Percentiles rank a stretch among this genome's conserved stretches.
These are phyloP conservation scores for Camponotus vicinus DNA, from an alignment of 1,140 invertebrate genomes.

Conservation along the genomic window DNA sequence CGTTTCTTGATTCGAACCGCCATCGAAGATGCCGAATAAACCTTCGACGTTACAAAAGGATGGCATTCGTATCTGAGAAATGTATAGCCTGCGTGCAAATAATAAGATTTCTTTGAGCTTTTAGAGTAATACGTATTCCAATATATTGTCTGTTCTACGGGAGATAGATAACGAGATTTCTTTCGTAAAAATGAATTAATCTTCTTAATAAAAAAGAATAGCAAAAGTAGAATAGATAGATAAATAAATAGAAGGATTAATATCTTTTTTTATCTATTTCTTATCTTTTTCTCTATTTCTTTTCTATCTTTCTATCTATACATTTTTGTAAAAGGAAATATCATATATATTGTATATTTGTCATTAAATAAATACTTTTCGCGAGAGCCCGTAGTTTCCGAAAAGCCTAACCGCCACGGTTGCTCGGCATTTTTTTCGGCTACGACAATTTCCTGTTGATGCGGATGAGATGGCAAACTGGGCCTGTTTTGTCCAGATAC, in stretches of 20 bases:
- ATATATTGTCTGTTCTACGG: neutral
- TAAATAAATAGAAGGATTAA: too few species aligned
- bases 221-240: neutral
- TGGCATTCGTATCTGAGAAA: conserved; percentile 92
- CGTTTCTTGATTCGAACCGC: conserved; percentile 90
- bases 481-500: conserved; percentile 92
- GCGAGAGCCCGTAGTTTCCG: conserved; percentile 92
- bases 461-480: conserved; percentile 88
- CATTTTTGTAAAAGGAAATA: neutral
- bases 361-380: conserved; percentile 84
- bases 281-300: neutral
- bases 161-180: neutral
- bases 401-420: conserved; percentile 93
- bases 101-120: neutral
- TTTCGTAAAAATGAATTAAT: conserved; percentile 21
- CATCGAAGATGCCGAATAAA: conserved; percentile 93
- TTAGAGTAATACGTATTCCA: neutral
- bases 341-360: neutral
- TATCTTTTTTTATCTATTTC: neutral
- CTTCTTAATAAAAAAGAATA: neutral
- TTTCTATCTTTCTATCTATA: neutral
- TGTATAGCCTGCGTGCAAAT: conserved; percentile 87
- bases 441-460: conserved; percentile 87
- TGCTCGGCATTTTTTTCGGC: conserved; percentile 87
- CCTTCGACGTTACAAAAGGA: conserved; percentile 93